Percentiles rank a stretch among this genome's conserved stretches.
Conservation (phyloP, 1,140 invertebrate species). For the Agrilus planipennis region DNA sequence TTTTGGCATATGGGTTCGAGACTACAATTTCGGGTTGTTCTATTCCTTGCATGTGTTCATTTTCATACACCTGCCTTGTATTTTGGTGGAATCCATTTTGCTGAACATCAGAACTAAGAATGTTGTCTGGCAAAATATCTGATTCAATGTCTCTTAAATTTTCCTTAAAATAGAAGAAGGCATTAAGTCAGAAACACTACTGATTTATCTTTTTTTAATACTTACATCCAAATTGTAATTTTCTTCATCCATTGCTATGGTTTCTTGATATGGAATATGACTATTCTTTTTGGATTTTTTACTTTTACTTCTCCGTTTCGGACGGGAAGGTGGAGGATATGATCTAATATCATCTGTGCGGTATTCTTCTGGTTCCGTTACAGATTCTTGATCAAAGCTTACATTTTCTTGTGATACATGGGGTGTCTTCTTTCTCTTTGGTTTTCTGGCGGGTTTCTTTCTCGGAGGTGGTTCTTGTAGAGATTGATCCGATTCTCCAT, state of each 20-base stretch:
- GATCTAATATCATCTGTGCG: slow-evolving; percentile 22
- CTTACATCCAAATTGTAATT: too few species aligned
- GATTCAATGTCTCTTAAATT: neutral
- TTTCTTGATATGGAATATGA: slow-evolving; percentile 23
- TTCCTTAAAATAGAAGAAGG: neutral
- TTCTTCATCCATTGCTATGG: slow-evolving; percentile 19
- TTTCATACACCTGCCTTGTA: slow-evolving; percentile 30
- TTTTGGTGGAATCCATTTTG: neutral
- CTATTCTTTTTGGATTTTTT: slow-evolving; percentile 19
- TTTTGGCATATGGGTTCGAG: slow-evolving; percentile 16
- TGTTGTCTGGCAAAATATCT: slow-evolving; percentile 1
- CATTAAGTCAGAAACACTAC: too few species aligned
- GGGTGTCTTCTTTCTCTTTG: slow-evolving; percentile 32
- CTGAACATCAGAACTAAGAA: neutral
- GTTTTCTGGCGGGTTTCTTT: slow-evolving; percentile 29
- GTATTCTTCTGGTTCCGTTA: slow-evolving; percentile 19
- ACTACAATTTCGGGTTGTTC: slow-evolving; percentile 37
- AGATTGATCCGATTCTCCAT: slow-evolving; percentile 21
- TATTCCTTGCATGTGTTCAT: slow-evolving; percentile 35
- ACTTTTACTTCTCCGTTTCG: slow-evolving; percentile 29
- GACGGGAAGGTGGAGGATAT: slow-evolving; percentile 30
- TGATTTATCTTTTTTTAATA: slow-evolving; percentile 3
- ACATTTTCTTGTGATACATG: slow-evolving; percentile 29
- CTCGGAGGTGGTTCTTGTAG: slow-evolving; percentile 12
- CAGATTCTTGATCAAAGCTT: slow-evolving; percentile 23